Conservation (phyloP, 1,140 invertebrate species). For the Leguminivora glycinivorella region DNA sequence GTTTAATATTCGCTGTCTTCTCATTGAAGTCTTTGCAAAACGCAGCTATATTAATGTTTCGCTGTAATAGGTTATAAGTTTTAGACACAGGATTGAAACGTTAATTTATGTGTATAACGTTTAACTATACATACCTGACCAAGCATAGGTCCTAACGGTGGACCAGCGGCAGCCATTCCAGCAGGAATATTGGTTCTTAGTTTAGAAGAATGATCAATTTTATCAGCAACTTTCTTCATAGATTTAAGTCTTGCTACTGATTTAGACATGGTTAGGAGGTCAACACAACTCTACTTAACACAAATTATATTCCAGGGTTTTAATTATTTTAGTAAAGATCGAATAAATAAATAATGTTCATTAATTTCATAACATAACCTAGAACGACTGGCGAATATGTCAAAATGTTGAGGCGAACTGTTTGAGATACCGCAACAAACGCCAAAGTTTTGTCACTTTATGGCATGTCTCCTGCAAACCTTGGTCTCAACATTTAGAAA, state of each 20-base stretch:
- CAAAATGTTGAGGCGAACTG: neutral
- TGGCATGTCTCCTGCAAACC: neutral
- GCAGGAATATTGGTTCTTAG: conserved; percentile 91
- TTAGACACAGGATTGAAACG: neutral
- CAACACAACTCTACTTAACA: neutral
- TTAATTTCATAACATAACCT: conserved; percentile 28
- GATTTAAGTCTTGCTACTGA: conserved; percentile 82
- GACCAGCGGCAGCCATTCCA: conserved; percentile 90
- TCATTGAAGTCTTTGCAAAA: conserved; percentile 99
- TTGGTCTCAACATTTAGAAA: neutral
- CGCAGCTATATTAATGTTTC: conserved; percentile 95
- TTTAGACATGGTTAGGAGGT: conserved; percentile 83
- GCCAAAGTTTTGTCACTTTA: neutral
- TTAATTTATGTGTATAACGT: neutral
- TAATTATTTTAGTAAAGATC: neutral
- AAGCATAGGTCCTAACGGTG: conserved; percentile 94
- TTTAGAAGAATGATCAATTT: conserved; percentile 86
- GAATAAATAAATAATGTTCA: neutral
- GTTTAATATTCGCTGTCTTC: conserved; percentile 94
- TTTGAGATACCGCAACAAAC: conserved; percentile 8
- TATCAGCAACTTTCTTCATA: conserved; percentile 85
- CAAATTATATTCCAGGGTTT: neutral
- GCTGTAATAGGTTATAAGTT: conserved; percentile 78
- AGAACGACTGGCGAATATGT: neutral
- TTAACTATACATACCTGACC: conserved; percentile 85